Evolutionary conservation across 2,113 vertebrate species (phyloP).

Genomic region (Epinephelus cyanopodus): DNA sequence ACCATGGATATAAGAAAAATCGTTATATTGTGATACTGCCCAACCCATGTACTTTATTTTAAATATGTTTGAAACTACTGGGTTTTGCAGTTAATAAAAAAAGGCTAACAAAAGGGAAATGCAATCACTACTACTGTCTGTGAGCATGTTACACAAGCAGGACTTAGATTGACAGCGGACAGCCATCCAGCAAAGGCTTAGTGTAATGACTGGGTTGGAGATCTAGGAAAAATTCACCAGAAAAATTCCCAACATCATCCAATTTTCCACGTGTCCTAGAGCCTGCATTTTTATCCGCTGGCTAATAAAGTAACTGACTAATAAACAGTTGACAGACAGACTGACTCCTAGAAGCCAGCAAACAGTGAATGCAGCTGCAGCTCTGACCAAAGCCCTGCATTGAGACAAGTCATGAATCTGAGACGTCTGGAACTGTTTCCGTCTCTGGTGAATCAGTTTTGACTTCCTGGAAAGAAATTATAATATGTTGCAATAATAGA

Average conservation of each 20-base stretch:
- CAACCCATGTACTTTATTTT: not conserved
- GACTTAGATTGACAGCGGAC: constrained; percentile 43
- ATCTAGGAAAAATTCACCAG: constrained; percentile 52
- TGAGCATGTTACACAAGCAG: constrained; percentile 26
- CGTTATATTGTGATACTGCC: not conserved
- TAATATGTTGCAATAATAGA: constrained; percentile 2
- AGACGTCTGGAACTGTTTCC: constrained; percentile 49
- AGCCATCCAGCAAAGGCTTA: constrained; percentile 56
- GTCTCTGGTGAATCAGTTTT: constrained; percentile 60
- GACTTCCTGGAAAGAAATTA: constrained; percentile 66
- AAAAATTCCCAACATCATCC: constrained; percentile 58
- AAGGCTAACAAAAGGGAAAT: not conserved
- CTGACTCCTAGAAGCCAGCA: constrained; percentile 46
- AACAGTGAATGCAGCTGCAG: constrained; percentile 54
- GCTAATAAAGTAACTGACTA: constrained; percentile 75
- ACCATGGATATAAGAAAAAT: not conserved
- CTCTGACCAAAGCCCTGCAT: constrained; percentile 35
- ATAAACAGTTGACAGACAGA: constrained; percentile 70
- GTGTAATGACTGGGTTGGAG: constrained; percentile 63
- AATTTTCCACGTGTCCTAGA: constrained; percentile 65
- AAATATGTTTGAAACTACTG: not conserved
- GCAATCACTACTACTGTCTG: constrained; percentile 5
- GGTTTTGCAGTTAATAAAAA: not conserved
- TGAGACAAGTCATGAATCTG: constrained; percentile 28
- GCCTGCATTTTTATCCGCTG: constrained; percentile 57